Conservation (phyloP, 2,113 vertebrate species). For the Henicopernis longicauda region DNA sequence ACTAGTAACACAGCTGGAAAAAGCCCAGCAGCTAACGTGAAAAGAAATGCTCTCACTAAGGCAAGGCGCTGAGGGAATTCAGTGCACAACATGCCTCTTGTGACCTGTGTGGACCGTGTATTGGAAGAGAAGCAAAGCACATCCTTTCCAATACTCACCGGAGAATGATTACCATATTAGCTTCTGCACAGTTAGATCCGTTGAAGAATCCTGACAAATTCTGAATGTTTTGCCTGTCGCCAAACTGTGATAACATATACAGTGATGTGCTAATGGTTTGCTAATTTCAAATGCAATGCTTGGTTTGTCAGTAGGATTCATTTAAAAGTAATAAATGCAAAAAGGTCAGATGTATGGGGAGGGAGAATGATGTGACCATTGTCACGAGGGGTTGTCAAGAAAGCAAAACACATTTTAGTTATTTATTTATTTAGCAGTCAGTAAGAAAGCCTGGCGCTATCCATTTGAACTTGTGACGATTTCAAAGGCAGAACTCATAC, state of each 20-base stretch:
- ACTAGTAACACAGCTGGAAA: background rate
- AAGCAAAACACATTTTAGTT: background rate
- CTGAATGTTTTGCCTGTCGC: background rate
- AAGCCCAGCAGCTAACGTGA: background rate
- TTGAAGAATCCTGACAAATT: background rate
- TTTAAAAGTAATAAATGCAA: background rate
- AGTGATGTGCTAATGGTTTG: background rate
- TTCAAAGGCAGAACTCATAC: background rate
- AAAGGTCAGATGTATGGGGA: background rate
- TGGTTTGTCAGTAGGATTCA: background rate
- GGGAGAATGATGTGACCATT: background rate
- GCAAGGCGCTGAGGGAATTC: background rate
- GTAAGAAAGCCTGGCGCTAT: background rate
- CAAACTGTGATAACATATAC: background rate
- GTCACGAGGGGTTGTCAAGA: background rate
- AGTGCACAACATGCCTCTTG: fast-evolving
- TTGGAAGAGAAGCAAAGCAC: background rate
- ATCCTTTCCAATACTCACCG: background rate
- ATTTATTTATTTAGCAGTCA: background rate
- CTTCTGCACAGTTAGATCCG: background rate
- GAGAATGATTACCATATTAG: background rate
- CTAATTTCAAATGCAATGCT: background rate
- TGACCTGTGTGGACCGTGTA: background rate
- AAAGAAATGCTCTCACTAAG: background rate
- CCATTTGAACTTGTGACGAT: background rate